phyloP scores from a whole-genome alignment of 2,113 vertebrate genomes.

The Pseudonaja textilis region DNA sequence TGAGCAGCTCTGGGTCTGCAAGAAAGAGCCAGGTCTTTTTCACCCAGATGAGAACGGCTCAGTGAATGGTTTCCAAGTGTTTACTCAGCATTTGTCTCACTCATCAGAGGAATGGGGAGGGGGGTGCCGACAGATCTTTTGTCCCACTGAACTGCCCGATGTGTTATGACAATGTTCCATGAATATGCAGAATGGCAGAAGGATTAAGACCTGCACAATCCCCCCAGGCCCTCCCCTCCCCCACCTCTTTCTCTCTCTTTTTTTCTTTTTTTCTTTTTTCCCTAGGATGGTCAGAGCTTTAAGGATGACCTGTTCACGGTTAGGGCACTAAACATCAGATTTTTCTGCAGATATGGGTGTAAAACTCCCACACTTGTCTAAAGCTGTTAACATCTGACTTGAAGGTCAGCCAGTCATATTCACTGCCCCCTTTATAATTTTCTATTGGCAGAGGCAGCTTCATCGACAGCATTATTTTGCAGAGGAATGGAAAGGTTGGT shows the following conservation, averaged over 20 bases:
- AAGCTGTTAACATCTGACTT: slow-evolving; percentile 90
- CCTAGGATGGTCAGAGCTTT: slow-evolving; percentile 92
- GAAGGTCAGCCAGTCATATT: slow-evolving; percentile 72
- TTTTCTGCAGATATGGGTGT: slow-evolving; percentile 84
- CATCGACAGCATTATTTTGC: slow-evolving; percentile 56
- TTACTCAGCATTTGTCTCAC: slow-evolving; percentile 87
- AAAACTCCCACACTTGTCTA: slow-evolving; percentile 95
- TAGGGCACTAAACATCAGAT: slow-evolving; percentile 86
- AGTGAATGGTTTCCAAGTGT: slow-evolving; percentile 95
- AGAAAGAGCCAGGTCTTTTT: slow-evolving; percentile 90
- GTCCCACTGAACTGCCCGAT: slow-evolving; percentile 69
- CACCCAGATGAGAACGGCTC: slow-evolving; percentile 83
- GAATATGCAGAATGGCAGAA: slow-evolving; percentile 78
- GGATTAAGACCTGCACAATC: slow-evolving; percentile 89
- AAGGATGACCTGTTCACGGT: slow-evolving; percentile 95
- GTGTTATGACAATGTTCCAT: slow-evolving; percentile 74
- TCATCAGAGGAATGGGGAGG: slow-evolving; percentile 73
- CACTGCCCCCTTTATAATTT: slow-evolving; percentile 80
- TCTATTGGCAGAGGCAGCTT: slow-evolving; percentile 68
- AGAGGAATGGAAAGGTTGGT: slow-evolving; percentile 50
- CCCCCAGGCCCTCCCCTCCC: slow-evolving; percentile 75
- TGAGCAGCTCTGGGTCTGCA: slow-evolving; percentile 87
- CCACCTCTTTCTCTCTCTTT: slow-evolving; percentile 61
- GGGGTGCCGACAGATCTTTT: slow-evolving; percentile 76
- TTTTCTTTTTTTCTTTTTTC: slow-evolving; percentile 48